Base-by-base conservation (phyloP, 2,797 vertebrate genomes). In the Trematomus bernacchii region DNA sequence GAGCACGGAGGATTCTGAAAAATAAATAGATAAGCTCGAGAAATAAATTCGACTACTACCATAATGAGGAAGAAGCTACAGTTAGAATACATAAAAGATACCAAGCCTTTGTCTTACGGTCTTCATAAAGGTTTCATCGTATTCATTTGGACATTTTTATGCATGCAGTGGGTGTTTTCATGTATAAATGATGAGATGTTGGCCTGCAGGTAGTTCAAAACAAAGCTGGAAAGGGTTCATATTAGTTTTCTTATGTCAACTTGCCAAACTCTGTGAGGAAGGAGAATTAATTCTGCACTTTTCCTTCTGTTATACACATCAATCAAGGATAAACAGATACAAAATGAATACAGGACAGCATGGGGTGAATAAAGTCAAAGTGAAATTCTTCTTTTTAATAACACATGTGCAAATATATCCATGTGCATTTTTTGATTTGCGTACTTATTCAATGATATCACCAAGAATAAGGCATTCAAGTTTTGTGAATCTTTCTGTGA, bases 11-110 rank as follows among this genome's bases (percentile, higher is more conserved):
- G 68, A 66, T 50, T 77, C 58, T 77, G 21, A 66, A 50, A 74
- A 82, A 21, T 64, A 75, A 87, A 80, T 51, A 71, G 27, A 79
- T 59, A 62, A 86, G 79, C 57, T 66, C 51, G 30, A 65, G 47
- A 13, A 79, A 73, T 27, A 42, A 13, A 71, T 21, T 9, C 14
- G 78, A 59, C 12, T 72, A n/a, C 50, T 14, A 60, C 60, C 40
- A 79, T 73, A 64, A 82, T 71, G 59, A 75, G 6, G 44, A 48
- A 40, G 42, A 27, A 48, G 19, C 30, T 57, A 51, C 5, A 82
- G 15, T 27, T 58, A 21, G 5, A 73, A 21, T 70, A 75, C 43
- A 55, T n/a, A 46, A 51, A n/a, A 23, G 11, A n/a, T 21, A 11
- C 13, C 27, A 62, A 68, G 55, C 19, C n/a, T 11, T 8, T 54